Base-by-base conservation (phyloP, 2,888 invertebrate species). In the Euplexia lucipara region DNA sequence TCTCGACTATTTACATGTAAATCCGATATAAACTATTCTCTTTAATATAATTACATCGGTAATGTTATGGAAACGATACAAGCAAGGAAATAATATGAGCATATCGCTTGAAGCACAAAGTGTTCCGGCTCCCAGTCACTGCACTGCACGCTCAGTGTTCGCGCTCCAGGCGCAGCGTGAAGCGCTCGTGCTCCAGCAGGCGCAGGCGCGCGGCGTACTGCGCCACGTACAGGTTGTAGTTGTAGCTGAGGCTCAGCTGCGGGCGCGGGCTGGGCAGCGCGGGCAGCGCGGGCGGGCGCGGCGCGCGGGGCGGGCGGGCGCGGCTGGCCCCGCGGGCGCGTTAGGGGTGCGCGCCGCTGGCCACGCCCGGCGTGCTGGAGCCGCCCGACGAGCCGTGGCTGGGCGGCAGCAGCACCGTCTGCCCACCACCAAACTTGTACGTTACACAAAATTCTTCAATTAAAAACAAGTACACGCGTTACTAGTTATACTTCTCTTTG, bases 321-420 rank as follows among this genome's bases (percentile, higher is more conserved):
- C 44, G 73, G 59, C 59, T 34, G 39, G 54, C 77, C 66, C 74
- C 78, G 65, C 72, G 63, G 35, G 64, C 47, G 59, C 84, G 87
- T 84, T 90, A 90, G 78, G 90, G 90, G 86, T 89, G 91, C 77
- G 83, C 65, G 72, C 78, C 75, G 35, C 35, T 18, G 37, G 70
- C 90, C 82, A 86, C 85, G 77, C 89, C 90, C 64, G 91, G 91
- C 64, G 91, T 89, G 74, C 87, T 83, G 56, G 88, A 80, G 12
- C 90, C 90, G 84, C 86, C 88, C 62, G 86, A 78, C 72, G 86
- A 70, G 63, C 80, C 86, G 86, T 90, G 90, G 72, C 78, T 81
- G 53, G 89, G 89, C 69, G 90, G 89, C 78, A 92, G 82, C 69
- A 93, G 86, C 79, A 91, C 89, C 66, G 86, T 88, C 89, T 90